Evolutionary conservation across 2,888 invertebrate genomes (phyloP).

Genomic region (Andrena praecox): DNA sequence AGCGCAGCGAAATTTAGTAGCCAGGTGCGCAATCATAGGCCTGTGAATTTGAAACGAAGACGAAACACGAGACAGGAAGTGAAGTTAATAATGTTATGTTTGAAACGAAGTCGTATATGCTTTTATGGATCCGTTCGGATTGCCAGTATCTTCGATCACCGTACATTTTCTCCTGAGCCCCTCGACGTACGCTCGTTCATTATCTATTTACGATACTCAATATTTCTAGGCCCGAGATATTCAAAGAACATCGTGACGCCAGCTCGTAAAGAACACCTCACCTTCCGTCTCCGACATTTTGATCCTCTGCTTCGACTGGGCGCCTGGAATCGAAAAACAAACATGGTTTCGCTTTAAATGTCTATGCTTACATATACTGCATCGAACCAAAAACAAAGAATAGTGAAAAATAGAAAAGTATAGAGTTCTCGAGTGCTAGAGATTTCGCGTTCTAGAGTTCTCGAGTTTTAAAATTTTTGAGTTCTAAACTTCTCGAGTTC

Average conservation of each 20-base stretch:
- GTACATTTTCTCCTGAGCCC: constrained; percentile 58
- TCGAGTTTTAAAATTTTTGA: not conserved
- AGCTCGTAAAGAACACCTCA: constrained; percentile 72
- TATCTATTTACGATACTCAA: constrained; percentile 67
- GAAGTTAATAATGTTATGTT: constrained; percentile 51
- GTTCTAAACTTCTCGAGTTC: not conserved
- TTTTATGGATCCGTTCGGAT: constrained; percentile 7
- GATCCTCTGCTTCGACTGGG: constrained; percentile 69
- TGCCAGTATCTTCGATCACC: constrained; percentile 39
- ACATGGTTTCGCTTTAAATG: constrained; percentile 13
- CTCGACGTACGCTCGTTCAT: constrained; percentile 60
- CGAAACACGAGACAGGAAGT: constrained; percentile 5
- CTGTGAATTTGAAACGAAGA: constrained; percentile 10
- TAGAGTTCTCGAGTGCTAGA: not conserved
- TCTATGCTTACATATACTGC: not conserved
- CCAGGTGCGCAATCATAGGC: constrained; percentile 30
- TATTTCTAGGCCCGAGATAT: constrained; percentile 58
- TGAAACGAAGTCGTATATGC: not conserved
- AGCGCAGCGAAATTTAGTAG: constrained; percentile 40
- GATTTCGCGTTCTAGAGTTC: not conserved
- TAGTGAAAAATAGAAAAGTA: too few relatives aligned
- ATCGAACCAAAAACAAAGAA: too few relatives aligned
- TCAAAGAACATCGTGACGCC: constrained; percentile 65
- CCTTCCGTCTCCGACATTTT: constrained; percentile 83
- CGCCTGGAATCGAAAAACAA: constrained; percentile 70